A percentile compares a stretch with the other conserved stretches of the same genome.
These are phyloP conservation scores for Triplophysa yarkandensis DNA, from an alignment of 2,797 vertebrate species.

Conservation along the genomic window DNA sequence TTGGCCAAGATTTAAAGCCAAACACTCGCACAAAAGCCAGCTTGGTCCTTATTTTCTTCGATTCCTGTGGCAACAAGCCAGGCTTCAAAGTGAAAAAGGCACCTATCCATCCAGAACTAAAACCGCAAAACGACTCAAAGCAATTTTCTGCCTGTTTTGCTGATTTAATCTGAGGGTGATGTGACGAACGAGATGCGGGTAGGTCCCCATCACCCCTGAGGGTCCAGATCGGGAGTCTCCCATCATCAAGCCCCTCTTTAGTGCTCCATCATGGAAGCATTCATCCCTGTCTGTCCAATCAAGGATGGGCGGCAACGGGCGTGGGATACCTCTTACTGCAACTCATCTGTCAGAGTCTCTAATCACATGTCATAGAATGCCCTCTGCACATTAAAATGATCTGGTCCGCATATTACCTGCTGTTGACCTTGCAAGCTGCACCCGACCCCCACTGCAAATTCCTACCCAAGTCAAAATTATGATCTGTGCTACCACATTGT, in stretches of 20 bases:
- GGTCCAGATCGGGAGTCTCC: constrained; percentile 59
- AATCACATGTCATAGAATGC: constrained; percentile 62
- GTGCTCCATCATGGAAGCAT: constrained; percentile 61
- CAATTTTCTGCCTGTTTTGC: constrained; percentile 80
- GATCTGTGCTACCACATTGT: constrained; percentile 18
- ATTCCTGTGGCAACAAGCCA: constrained; percentile 74
- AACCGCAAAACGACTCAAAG: constrained; percentile 73
- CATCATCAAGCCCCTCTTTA: constrained; percentile 62
- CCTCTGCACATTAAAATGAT: constrained; percentile 57
- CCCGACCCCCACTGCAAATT: constrained; percentile 14
- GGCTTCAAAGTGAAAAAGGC: constrained; percentile 72
- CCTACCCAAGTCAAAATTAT: constrained; percentile 37
- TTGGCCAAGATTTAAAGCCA: constrained; percentile 56
- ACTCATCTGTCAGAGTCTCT: constrained; percentile 68
- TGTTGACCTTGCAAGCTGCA: constrained; percentile 47
- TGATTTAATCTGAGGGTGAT: constrained; percentile 75
- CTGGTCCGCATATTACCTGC: constrained; percentile 64
- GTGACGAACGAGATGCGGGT: constrained; percentile 51
- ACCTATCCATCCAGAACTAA: constrained; percentile 76
- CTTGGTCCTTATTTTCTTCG: constrained; percentile 62
- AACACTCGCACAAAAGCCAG: constrained; percentile 64
- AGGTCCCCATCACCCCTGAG: constrained; percentile 52
- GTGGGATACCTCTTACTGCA: constrained; percentile 61
- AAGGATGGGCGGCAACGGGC: constrained; percentile 39
- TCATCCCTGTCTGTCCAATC: constrained; percentile 70